These are phyloP conservation scores for Notiomystis cincta DNA, from an alignment of 2,113 vertebrate genomes.

Conservation along the genomic window DNA sequence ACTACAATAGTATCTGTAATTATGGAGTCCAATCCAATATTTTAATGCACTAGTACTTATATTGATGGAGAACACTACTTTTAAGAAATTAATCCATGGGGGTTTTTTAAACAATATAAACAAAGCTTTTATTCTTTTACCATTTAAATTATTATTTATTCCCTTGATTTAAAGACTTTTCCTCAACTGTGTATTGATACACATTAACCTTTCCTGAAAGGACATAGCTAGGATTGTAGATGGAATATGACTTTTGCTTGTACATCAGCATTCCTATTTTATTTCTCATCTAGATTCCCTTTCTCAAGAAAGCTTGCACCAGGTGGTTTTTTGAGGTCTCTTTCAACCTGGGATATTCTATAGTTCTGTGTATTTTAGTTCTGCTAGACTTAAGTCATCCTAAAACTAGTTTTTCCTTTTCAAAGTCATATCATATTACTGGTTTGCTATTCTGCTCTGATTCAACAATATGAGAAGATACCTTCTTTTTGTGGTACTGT, in stretches of 20 bases:
- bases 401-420: not conserved
- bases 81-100: fast-evolving
- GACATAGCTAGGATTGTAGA: not conserved
- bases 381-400: not conserved
- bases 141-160: not conserved
- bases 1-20: not conserved
- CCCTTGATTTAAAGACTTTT: not conserved
- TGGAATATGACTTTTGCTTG: not conserved
- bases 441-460: not conserved
- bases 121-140: not conserved
- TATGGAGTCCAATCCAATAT: not conserved
- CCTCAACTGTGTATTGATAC: not conserved
- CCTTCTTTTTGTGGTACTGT: not conserved
- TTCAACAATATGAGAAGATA: not conserved
- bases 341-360: not conserved
- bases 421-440: not conserved
- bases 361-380: not conserved
- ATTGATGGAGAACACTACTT: not conserved
- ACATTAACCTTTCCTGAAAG: not conserved
- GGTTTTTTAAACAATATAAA: not conserved
- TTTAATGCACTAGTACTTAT: not conserved
- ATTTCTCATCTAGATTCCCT: not conserved
- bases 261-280: not conserved
- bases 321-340: not conserved
- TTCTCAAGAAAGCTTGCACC: not conserved